Evolutionary conservation across 53 echinoderm and acorn worm species (phyloP), one percentile per base, ranked within the genome.

Genomic region (Antedon mediterranea): DNA sequence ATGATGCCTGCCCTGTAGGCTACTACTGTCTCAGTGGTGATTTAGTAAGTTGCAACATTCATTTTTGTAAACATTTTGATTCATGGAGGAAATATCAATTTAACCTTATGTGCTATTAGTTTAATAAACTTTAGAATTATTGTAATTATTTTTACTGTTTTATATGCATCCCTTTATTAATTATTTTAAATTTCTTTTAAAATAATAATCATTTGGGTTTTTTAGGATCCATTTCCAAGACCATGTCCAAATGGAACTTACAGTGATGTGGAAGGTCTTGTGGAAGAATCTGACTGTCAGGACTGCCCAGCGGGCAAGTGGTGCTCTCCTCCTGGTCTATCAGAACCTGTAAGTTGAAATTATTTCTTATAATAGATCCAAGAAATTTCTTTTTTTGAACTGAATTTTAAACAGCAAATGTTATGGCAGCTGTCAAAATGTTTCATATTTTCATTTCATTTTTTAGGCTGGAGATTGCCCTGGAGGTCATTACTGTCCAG

Each of bases 11-110:
- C 76, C 78, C 78, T 20, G 87, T 84, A 3, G 95, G 95, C 0
- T 76, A 85, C n/a, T 95, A 92, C 81, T 95, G 95, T 76, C 88
- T 95, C 23, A 95, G 92, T 31, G 95, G 94, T n/a, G 94, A 94
- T 78, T 87, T 81, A 89, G 94, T 94, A 83, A 77, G 72, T 29
- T 76, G 8, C 34, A n/a, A n/a, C n/a, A n/a, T n/a, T n/a, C n/a
- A n/a, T n/a, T n/a, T n/a, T n/a, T n/a, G n/a, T n/a, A n/a, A n/a
- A n/a, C n/a, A n/a, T n/a, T n/a, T n/a, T n/a, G n/a, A n/a, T n/a
- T n/a, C n/a, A n/a, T n/a, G n/a, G n/a, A n/a, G n/a, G n/a, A n/a
- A n/a, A n/a, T n/a, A n/a, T n/a, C n/a, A n/a, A n/a, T n/a, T n/a
- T n/a, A n/a, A n/a, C n/a, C n/a, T n/a, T n/a, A n/a, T n/a, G n/a